Conservation (phyloP, 1,140 invertebrate species). For the Camponotus pennsylvanicus region DNA sequence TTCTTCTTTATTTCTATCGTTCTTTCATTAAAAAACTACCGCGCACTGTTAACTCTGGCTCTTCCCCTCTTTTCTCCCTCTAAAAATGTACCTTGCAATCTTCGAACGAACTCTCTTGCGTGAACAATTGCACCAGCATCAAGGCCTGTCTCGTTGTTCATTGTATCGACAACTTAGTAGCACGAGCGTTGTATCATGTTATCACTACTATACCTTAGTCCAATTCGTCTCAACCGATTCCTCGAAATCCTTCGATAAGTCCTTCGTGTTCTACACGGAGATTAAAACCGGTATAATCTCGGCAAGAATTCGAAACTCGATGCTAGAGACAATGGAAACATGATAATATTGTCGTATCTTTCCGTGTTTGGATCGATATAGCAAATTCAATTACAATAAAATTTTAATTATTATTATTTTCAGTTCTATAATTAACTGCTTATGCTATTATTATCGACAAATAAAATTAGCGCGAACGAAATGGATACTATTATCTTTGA, state of each 20-base stretch:
- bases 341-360: not conserved
- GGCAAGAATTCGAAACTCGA: not conserved
- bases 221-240: conserved; percentile 8
- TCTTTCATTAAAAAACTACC: conserved; percentile 48
- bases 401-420: not conserved
- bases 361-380: not conserved
- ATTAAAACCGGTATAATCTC: not conserved
- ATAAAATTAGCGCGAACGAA: not conserved
- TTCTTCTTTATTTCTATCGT: conserved; percentile 68
- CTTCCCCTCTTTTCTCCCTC: not conserved
- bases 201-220: not conserved
- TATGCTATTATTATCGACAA: not conserved
- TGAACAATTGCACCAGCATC: conserved; percentile 68
- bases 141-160: conserved; percentile 65
- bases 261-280: conserved; percentile 5
- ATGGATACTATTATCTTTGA: not conserved
- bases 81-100: conserved; percentile 1
- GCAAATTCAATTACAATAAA: not conserved
- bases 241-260: conserved; percentile 17
- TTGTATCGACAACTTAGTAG: conserved; percentile 56
- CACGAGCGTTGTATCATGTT: conserved; percentile 54
- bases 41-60: conserved; percentile 22
- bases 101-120: conserved; percentile 38
- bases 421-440: conserved; percentile 29
- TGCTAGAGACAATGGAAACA: not conserved